Evolutionary conservation across 2,888 invertebrate species (phyloP).

Genomic region (Phrixothrix hirtus): DNA sequence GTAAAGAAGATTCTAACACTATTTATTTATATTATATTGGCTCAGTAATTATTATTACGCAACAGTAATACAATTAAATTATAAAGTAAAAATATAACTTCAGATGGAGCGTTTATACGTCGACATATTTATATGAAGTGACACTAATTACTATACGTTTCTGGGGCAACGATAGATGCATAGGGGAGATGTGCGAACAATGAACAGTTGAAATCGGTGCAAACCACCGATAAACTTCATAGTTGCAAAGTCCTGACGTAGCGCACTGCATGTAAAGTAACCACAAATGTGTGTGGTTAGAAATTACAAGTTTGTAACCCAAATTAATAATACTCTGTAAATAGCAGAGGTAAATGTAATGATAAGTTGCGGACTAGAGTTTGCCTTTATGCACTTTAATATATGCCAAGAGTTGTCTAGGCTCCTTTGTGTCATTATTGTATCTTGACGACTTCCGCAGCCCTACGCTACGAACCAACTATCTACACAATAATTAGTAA

Average conservation of each 20-base stretch:
- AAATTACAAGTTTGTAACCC: constrained; percentile 38
- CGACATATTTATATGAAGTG: constrained; percentile 5
- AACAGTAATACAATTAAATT: too few relatives aligned
- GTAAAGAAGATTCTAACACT: too few relatives aligned
- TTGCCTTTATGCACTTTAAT: constrained; percentile 14
- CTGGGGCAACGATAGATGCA: constrained; percentile 10
- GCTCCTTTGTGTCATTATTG: too few relatives aligned
- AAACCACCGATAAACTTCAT: constrained; percentile 34
- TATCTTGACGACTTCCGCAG: too few relatives aligned
- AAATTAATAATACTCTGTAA: constrained; percentile 41
- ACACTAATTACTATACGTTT: constrained; percentile 14
- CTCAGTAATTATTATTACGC: too few relatives aligned
- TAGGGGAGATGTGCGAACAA: constrained; percentile 18
- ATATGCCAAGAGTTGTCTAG: constrained; percentile 14
- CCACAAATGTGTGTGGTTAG: constrained; percentile 35
- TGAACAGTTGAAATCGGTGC: constrained; percentile 16
- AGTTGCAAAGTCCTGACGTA: constrained; percentile 38
- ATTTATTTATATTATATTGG: too few relatives aligned
- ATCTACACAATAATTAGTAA: too few relatives aligned
- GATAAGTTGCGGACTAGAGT: constrained; percentile 23
- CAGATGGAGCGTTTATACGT: too few relatives aligned
- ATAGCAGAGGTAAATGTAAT: constrained; percentile 36
- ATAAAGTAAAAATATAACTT: too few relatives aligned
- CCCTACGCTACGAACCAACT: too few relatives aligned
- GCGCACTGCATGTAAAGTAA: constrained; percentile 37